These are phyloP conservation scores for Drosophila obscura DNA, from an alignment of 1,140 invertebrate species.

Conservation along the genomic window DNA sequence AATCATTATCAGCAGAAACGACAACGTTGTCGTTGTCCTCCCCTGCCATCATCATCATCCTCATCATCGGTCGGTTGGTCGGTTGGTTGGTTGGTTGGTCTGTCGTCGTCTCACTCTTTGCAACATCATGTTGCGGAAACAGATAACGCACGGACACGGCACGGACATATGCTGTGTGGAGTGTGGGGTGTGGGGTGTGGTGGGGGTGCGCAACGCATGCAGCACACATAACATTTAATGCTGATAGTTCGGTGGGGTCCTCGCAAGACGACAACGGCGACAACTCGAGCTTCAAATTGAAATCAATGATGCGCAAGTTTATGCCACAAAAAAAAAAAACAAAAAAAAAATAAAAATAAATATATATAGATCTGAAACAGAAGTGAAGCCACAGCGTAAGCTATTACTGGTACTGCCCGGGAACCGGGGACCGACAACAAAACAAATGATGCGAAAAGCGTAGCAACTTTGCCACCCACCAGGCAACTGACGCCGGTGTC, in stretches of 20 bases:
- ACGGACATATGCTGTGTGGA: constrained; percentile 55
- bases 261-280: constrained; percentile 55
- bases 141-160: constrained; percentile 76
- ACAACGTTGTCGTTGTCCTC: constrained; percentile 41
- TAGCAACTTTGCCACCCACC: constrained; percentile 55
- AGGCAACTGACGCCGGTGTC: constrained; percentile 58
- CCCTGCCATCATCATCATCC: constrained; percentile 28
- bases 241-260: constrained; percentile 65
- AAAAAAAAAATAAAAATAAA: constrained; percentile 9
- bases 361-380: constrained; percentile 2
- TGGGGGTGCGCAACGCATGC: constrained; percentile 17
- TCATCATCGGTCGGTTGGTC: constrained; percentile 23
- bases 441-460: constrained; percentile 77
- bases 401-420: too few relatives aligned
- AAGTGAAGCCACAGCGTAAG: neutral
- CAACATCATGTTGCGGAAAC: constrained; percentile 81
- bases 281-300: constrained; percentile 78
- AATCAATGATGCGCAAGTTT: constrained; percentile 79
- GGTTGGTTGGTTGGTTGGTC: constrained; percentile 2
- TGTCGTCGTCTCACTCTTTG: constrained; percentile 53
- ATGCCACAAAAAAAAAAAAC: constrained; percentile 49
- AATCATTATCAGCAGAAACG: constrained; percentile 73
- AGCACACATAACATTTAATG: constrained; percentile 78
- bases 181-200: constrained; percentile 8
- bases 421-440: constrained; percentile 8